Base-by-base conservation (phyloP, 2,113 vertebrate species). In the Orycteropus afer region DNA sequence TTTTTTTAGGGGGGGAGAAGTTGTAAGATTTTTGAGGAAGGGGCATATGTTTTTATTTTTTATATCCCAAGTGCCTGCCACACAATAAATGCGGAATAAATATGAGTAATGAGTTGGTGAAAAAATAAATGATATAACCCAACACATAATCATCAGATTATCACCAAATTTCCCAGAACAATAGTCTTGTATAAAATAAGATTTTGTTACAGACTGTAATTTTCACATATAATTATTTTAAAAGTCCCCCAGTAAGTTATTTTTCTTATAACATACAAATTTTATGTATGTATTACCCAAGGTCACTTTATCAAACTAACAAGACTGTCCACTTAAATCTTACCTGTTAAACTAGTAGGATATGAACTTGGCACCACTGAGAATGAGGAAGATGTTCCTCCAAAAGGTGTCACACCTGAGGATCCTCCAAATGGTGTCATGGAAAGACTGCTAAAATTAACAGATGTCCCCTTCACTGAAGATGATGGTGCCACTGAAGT, bases 381-480 rank as follows among this genome's bases (percentile, higher is more conserved):
- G 98, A 99, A 99, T 8, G 99, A 99, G 63, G 99, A 99, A 22
- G 99, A 99, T 51, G 99, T 98, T 95, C 99, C 99, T 59, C 99
- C 99, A 69, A 99, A 99, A 27, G 99, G 99, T 86, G 99, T 99
- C 93, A 99, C 99, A 89, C 98, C 98, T 47, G 99, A 98, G 13
- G 99, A 98, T 42, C 99, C 99, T 80, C 99, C 99, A 92, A 99
- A 99, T 1, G 99, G 99, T 18, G 99, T 98, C 91, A 99, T 97
- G 97, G 98, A 98, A 98, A 99, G 99, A 98, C 98, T 99, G 96
- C 98, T 98, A 96, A 98, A 99, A 96, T 98, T 99, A 92, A 96
- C 96, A 32, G 98, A 97, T 3, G 99, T 96, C 96, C 98, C 99
- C 95, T 99, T 99, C 51, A 98, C 96, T 69, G 99, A 97, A 0